A percentile compares a stretch with the other conserved stretches of the same genome.
Evolutionary conservation across 2,888 invertebrate species (phyloP).

Genomic region (Nudaria mundana): DNA sequence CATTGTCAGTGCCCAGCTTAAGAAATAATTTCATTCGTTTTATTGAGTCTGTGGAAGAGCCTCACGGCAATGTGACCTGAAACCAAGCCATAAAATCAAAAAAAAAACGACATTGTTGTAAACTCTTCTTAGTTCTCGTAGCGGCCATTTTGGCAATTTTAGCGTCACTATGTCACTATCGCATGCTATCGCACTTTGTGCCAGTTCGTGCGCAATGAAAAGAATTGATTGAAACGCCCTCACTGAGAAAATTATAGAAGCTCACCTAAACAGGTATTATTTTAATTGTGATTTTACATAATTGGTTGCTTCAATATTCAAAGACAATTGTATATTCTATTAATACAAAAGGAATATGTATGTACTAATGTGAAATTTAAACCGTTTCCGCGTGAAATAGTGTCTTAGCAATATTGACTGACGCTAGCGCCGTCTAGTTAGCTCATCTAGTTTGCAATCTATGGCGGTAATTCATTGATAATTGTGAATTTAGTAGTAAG

Average conservation of each 20-base stretch:
- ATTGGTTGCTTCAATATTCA: neutral
- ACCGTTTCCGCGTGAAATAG: constrained; percentile 18
- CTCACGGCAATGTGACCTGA: too few relatives aligned
- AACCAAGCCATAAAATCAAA: too few relatives aligned
- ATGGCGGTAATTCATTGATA: constrained; percentile 56
- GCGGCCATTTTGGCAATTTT: constrained; percentile 71
- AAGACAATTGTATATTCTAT: constrained; percentile 2
- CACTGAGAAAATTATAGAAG: constrained; percentile 64
- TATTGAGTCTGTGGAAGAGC: too few relatives aligned
- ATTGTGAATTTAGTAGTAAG: constrained; percentile 23
- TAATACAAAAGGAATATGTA: constrained; percentile 8
- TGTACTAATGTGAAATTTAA: constrained; percentile 23
- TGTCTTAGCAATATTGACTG: constrained; percentile 40
- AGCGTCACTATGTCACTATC: constrained; percentile 71
- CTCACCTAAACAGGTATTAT: constrained; percentile 36
- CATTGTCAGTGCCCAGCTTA: too few relatives aligned
- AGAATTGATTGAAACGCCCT: constrained; percentile 71
- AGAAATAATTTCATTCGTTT: too few relatives aligned
- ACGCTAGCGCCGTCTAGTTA: constrained; percentile 73
- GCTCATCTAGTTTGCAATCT: constrained; percentile 41
- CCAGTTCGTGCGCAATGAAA: constrained; percentile 14
- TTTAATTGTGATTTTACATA: constrained; percentile 12
- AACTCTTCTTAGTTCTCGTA: constrained; percentile 33
- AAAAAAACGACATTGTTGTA: neutral
- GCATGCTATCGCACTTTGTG: constrained; percentile 52